Conservation (phyloP, 2,113 vertebrate species). For the Bubalus kerabau region DNA sequence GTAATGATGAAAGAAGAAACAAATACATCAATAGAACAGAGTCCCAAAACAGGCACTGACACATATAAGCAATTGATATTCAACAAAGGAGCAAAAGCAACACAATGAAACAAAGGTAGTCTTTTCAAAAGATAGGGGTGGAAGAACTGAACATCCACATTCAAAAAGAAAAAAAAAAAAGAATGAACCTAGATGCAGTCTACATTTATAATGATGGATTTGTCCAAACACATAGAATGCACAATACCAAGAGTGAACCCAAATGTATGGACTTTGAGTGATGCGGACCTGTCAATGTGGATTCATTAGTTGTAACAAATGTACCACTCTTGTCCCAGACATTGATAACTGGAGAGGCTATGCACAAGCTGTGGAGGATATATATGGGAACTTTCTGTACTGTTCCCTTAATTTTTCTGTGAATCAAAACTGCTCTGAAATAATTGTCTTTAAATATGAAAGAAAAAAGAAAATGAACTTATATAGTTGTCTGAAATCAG, state of each 20-base stretch:
- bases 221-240: not conserved
- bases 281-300: not conserved
- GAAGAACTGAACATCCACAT: not conserved
- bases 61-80: not conserved
- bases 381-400: not conserved
- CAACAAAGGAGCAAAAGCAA: not conserved
- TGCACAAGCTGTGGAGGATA: too few species aligned
- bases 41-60: not conserved
- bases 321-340: not conserved
- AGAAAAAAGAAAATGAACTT: not conserved
- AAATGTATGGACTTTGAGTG: not conserved
- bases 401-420: not conserved
- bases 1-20: not conserved
- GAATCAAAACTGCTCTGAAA: not conserved
- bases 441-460: not conserved
- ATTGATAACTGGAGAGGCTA: not conserved
- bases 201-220: not conserved
- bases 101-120: not conserved
- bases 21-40: not conserved
- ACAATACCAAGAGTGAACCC: not conserved
- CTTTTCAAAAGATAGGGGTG: not conserved
- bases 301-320: not conserved
- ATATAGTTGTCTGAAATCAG: not conserved
- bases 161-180: not conserved
- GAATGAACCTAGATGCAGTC: not conserved